These are phyloP conservation scores for Potamarius usumacintae DNA, from an alignment of 2,113 vertebrate species.

Conservation along the genomic window DNA sequence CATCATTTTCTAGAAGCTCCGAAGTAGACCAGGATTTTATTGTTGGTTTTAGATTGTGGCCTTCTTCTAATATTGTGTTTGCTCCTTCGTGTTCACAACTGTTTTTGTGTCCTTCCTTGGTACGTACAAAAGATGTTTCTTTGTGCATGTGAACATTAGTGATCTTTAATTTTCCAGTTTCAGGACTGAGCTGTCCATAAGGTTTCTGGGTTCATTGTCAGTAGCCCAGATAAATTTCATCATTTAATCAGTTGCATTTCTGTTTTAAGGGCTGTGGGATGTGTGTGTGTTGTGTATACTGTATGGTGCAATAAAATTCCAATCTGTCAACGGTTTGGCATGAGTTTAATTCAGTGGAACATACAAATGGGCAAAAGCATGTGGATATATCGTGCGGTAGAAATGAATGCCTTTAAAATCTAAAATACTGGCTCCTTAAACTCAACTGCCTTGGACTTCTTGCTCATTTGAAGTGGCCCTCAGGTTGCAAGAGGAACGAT, in stretches of 20 bases:
- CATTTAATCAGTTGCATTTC: neutral
- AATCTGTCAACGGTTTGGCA: neutral
- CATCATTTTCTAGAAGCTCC: neutral
- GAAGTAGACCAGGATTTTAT: neutral
- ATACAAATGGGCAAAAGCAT: neutral
- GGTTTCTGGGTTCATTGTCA: neutral
- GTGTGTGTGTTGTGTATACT: too few species aligned
- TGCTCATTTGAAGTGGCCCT: neutral
- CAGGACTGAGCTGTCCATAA: neutral
- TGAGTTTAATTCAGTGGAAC: neutral
- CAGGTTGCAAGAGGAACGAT: constrained; percentile 7
- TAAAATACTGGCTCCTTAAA: neutral
- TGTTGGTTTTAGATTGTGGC: neutral
- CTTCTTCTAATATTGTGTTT: neutral
- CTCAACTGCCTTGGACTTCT: neutral
- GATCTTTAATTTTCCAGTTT: neutral
- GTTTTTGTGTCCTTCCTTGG: neutral
- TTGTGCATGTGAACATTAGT: neutral
- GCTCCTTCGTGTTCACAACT: neutral
- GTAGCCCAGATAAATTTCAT: neutral
- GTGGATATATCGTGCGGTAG: neutral
- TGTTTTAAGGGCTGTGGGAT: neutral
- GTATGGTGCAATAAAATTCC: neutral
- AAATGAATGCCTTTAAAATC: constrained; percentile 1
- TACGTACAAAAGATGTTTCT: too few species aligned